These are phyloP conservation scores for Tenthredo notha DNA, from an alignment of 2,888 invertebrate genomes.

Conservation along the genomic window DNA sequence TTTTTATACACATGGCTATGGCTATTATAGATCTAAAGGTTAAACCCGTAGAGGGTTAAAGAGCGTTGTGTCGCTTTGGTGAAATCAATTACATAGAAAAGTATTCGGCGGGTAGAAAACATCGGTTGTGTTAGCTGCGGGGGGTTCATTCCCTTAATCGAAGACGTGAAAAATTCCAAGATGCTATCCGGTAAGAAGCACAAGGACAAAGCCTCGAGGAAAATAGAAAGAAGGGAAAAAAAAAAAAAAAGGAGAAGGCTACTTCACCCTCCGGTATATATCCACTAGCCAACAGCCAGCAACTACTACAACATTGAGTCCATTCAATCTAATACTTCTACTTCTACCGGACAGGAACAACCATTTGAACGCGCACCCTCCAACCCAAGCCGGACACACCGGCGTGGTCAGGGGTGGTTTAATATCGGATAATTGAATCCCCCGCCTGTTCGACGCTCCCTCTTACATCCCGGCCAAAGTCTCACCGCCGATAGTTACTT, in stretches of 20 bases:
- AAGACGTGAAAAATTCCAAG: slow-evolving; percentile 50
- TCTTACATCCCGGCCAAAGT: slow-evolving; percentile 48
- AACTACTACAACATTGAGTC: slow-evolving; percentile 75
- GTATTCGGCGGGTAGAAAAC: slow-evolving; percentile 25
- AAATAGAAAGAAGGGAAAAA: not conserved
- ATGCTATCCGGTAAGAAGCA: slow-evolving; percentile 50
- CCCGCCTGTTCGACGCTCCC: slow-evolving; percentile 57
- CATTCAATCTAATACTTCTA: slow-evolving; percentile 78
- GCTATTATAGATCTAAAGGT: not conserved
- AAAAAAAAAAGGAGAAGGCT: not conserved
- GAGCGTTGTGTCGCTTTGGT: not conserved
- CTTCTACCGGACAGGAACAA: slow-evolving; percentile 70
- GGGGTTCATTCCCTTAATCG: slow-evolving; percentile 47
- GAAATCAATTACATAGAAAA: not conserved
- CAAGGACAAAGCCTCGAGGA: slow-evolving; percentile 50
- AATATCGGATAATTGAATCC: slow-evolving; percentile 78
- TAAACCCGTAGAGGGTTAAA: not conserved
- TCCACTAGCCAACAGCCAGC: slow-evolving; percentile 64
- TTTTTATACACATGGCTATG: not conserved
- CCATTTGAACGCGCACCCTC: slow-evolving; percentile 73
- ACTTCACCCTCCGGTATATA: slow-evolving; percentile 3
- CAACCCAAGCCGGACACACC: slow-evolving; percentile 64
- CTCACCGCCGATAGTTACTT: slow-evolving; percentile 36
- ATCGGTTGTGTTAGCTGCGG: slow-evolving; percentile 28
- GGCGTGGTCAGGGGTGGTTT: slow-evolving; percentile 76